Percentiles rank a stretch among this genome's conserved stretches.
phyloP scores from a whole-genome alignment of 2,888 invertebrate species.

The Arrhopalites spinosus region DNA sequence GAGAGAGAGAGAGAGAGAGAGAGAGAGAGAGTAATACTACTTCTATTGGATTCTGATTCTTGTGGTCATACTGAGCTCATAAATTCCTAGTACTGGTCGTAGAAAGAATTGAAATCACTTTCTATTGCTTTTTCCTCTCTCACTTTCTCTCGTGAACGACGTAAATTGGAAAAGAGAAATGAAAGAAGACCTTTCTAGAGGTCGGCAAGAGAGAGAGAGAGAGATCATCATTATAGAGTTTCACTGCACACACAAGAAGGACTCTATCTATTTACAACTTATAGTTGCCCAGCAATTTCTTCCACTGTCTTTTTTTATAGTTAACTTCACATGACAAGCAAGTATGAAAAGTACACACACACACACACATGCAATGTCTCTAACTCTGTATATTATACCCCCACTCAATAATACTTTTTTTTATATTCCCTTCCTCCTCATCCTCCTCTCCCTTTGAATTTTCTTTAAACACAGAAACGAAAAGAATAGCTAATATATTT shows the following conservation, averaged over 20 bases:
- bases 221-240: slow-evolving; percentile 5
- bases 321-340: neutral
- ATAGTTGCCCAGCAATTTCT: neutral
- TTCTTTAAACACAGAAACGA: too few species aligned
- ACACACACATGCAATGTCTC: neutral
- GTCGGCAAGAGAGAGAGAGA: neutral
- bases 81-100: slow-evolving; percentile 4
- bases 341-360: neutral
- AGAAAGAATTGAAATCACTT: neutral
- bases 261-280: neutral
- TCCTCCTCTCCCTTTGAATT: too few species aligned
- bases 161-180: neutral
- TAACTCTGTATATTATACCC: too few species aligned
- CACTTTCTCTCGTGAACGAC: neutral
- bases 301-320: too few species aligned
- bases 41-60: neutral
- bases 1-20: neutral
- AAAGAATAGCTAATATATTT: too few species aligned
- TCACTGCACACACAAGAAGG: neutral
- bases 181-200: neutral
- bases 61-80: neutral
- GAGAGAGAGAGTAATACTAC: neutral
- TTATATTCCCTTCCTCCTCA: neutral
- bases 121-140: neutral
- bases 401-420: slow-evolving; percentile 1